Evolutionary conservation across 2,888 invertebrate genomes (phyloP).

Genomic region (Drosophila mimetica): DNA sequence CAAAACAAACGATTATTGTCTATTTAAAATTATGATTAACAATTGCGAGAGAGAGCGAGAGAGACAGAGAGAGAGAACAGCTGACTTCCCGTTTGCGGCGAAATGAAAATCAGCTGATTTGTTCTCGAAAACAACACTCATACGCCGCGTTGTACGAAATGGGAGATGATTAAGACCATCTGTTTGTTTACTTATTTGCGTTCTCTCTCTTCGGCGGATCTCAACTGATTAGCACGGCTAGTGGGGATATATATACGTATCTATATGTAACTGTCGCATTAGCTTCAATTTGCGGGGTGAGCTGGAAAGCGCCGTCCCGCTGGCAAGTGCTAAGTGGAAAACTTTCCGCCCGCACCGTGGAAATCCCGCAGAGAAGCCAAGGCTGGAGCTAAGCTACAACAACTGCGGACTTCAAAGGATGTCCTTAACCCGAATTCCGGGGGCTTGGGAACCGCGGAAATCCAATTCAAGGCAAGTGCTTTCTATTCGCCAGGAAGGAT

Average conservation of each 20-base stretch:
- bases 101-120: constrained; percentile 65
- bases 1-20: constrained; percentile 79
- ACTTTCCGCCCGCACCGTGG: constrained; percentile 35
- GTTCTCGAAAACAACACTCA: constrained; percentile 30
- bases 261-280: constrained; percentile 44
- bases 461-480: constrained; percentile 7
- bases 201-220: constrained; percentile 11
- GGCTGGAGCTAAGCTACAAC: constrained; percentile 20
- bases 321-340: constrained; percentile 36
- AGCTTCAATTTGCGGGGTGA: constrained; percentile 56
- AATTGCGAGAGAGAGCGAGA: constrained; percentile 31
- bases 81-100: constrained; percentile 70
- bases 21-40: constrained; percentile 80
- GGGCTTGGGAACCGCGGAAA: constrained; percentile 1
- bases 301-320: constrained; percentile 22
- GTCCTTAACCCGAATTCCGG: constrained; percentile 32
- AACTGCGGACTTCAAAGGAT: constrained; percentile 10
- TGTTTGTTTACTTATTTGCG: constrained; percentile 14
- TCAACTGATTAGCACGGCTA: constrained; percentile 33
- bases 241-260: background rate
- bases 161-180: constrained; percentile 12
- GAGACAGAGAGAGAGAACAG: too few species aligned
- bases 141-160: constrained; percentile 44
- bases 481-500: background rate
- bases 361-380: constrained; percentile 28